A percentile compares a stretch with the other conserved stretches of the same genome.
phyloP scores from a whole-genome alignment of 1,140 invertebrate genomes.

The Cydia amplana region DNA sequence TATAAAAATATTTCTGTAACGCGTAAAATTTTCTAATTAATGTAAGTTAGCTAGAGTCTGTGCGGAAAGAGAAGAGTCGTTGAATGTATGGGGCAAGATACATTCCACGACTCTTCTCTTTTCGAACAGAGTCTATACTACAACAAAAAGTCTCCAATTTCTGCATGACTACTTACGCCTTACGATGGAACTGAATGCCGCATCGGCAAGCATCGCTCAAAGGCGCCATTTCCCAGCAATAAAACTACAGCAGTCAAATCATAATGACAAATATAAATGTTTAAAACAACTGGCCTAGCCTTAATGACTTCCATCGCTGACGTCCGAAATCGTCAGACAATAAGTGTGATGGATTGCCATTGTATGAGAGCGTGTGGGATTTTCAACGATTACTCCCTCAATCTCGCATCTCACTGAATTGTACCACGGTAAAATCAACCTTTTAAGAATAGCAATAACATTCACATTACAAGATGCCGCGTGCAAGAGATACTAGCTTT shows the following conservation, averaged over 20 bases:
- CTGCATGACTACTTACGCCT: too few relatives aligned
- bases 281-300: slow-evolving; percentile 46
- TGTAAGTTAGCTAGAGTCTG: too few relatives aligned
- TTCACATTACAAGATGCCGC: background rate
- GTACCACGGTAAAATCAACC: background rate
- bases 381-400: slow-evolving; percentile 18
- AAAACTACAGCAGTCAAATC: slow-evolving; percentile 39
- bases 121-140: too few relatives aligned
- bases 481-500: background rate
- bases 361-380: slow-evolving; percentile 63
- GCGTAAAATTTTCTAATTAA: too few relatives aligned
- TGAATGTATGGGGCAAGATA: too few relatives aligned
- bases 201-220: slow-evolving; percentile 6
- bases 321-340: slow-evolving; percentile 67
- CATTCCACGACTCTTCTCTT: too few relatives aligned
- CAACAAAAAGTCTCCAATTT: too few relatives aligned
- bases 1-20: too few relatives aligned
- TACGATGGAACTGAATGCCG: background rate
- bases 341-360: slow-evolving; percentile 67
- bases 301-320: slow-evolving; percentile 71
- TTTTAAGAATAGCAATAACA: background rate
- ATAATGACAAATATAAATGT: slow-evolving; percentile 48
- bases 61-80: too few relatives aligned
- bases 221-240: slow-evolving; percentile 24
- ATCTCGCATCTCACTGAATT: background rate